Base-by-base conservation (phyloP, 2,113 vertebrate genomes). In the Calyptommatus sinebrachiatus region DNA sequence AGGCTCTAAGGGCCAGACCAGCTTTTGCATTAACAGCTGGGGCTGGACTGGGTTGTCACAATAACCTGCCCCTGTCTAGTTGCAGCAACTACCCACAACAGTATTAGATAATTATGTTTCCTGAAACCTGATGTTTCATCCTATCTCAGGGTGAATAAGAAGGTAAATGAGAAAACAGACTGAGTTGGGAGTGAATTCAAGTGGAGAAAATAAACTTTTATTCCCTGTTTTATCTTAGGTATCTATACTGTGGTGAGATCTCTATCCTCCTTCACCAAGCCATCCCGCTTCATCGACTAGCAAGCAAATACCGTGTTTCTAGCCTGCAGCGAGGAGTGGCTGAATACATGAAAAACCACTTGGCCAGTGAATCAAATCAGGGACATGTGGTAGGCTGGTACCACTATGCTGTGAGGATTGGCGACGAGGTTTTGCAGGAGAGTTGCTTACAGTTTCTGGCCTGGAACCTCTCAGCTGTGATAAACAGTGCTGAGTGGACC, bases 381-480 rank as follows among this genome's bases (percentile, higher is more conserved):
- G 96, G 97, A 71, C 97, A 97, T 0, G 97, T 96, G 8, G 97
- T 97, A 28, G 92, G 95, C 84, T 99, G 98, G 98, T 99, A 98
- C 79, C 96, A 99, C 89, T 99, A 98, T 0, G 97, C 96, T 0
- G 79, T 92, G 88, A 92, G 91, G 73, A 91, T 94, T 0, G 96
- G 95, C 0, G 97, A 99, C 7, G 14, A 60, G 31, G 85, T 71
- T 0, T 93, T 99, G 90, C 93, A 95, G 78, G 95, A 97, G 87
- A 96, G 93, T 89, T 99, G 97, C 88, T 94, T 98, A 28, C 97
- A 96, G 94, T 98, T 93, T 87, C 93, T 99, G 90, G 95, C 97
- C 31, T 98, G 97, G 97, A 99, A 99, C 90, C 93, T 99, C 90
- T 96, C 98, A 0, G 94, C 97, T 0, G 94, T 97, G 78, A 94